phyloP scores from a whole-genome alignment of 1,140 invertebrate species.

The Plectrocnemia conspersa region DNA sequence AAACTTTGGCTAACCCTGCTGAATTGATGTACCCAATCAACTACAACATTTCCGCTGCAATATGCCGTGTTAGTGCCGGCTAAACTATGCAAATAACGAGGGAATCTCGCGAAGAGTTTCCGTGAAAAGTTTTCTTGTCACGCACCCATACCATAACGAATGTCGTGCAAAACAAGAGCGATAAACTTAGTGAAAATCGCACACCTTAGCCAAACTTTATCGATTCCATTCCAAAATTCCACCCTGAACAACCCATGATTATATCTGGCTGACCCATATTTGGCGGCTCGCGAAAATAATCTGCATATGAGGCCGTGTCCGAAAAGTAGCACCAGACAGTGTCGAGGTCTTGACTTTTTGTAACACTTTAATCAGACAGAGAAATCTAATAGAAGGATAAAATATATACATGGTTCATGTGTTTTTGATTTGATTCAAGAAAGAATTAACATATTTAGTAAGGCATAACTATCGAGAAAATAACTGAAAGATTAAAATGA shows the following conservation, averaged over 20 bases:
- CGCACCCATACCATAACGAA: neutral
- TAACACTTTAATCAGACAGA: conserved; percentile 3
- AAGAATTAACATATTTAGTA: no score
- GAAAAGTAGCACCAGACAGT: conserved; percentile 1
- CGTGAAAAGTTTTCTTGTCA: conserved; percentile 3
- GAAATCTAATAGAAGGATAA: no score
- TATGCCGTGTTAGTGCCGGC: no score
- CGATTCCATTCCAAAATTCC: no score
- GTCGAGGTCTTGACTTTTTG: neutral
- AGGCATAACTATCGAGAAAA: no score
- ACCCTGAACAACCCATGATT: conserved; percentile 5
- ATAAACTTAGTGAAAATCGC: conserved; percentile 5
- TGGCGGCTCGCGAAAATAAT: neutral
- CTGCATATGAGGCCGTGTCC: conserved; percentile 13
- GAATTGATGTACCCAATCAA: no score
- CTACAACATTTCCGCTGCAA: no score
- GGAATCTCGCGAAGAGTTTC: conserved; percentile 3
- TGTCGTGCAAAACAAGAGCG: neutral
- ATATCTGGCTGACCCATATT: conserved; percentile 5
- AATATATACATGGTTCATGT: no score
- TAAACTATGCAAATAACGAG: neutral
- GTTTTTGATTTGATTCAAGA: no score
- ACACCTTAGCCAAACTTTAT: neutral
- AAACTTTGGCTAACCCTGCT: no score
- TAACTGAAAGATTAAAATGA: no score